A percentile compares a stretch with the other conserved stretches of the same genome.
Evolutionary conservation across 2,113 vertebrate genomes (phyloP).

Genomic region (Delphinapterus leucas): DNA sequence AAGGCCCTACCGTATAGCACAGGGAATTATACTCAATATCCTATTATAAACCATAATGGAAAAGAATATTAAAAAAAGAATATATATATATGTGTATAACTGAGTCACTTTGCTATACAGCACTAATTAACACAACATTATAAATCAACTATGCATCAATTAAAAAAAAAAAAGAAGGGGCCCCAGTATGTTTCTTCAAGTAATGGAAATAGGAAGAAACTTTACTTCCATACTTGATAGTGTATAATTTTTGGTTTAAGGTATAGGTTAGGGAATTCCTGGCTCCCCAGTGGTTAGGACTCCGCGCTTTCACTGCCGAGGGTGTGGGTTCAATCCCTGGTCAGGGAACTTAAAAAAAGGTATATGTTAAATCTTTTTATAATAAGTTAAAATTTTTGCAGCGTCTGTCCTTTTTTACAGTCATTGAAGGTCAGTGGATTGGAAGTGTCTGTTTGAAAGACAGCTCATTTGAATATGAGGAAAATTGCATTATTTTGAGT

Average conservation of each 20-base stretch:
- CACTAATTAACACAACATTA: neutral
- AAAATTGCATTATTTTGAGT: slow-evolving; percentile 27
- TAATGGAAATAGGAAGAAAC: slow-evolving; percentile 19
- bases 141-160: neutral
- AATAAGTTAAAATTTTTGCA: neutral
- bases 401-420: neutral
- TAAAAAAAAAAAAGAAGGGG: neutral
- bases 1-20: neutral
- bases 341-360: neutral
- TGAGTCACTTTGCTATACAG: neutral
- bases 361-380: neutral
- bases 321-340: neutral
- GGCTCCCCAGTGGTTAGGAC: neutral
- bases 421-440: neutral
- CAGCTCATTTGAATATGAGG: neutral
- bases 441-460: neutral
- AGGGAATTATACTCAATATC: neutral
- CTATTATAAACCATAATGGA: neutral
- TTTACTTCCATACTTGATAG: neutral
- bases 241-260: neutral
- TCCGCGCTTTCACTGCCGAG: neutral
- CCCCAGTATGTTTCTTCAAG: neutral
- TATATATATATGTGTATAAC: neutral
- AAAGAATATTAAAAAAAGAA: neutral
- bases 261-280: neutral